Evolutionary conservation across 1,140 invertebrate species (phyloP).

Genomic region (Drosophila kurseongensis): DNA sequence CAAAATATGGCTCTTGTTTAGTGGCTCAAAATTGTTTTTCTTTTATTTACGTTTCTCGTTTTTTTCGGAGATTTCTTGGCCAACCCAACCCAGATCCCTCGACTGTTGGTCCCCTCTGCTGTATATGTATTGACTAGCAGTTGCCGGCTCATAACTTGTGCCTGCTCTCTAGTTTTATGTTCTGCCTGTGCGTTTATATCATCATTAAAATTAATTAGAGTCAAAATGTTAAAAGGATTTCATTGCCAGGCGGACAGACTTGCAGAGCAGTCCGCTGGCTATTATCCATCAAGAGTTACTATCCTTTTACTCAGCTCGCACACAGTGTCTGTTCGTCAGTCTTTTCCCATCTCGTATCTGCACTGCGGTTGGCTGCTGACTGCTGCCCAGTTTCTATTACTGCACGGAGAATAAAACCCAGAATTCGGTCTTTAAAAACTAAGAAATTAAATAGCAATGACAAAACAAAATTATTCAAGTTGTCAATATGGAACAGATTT

Average conservation of each 20-base stretch:
- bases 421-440: not conserved
- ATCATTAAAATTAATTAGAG: constrained; percentile 84
- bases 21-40: constrained; percentile 51
- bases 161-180: constrained; percentile 42
- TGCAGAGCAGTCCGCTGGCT: constrained; percentile 13
- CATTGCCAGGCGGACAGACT: constrained; percentile 37
- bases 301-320: constrained; percentile 7
- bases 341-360: not conserved
- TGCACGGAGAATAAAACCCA: constrained; percentile 8
- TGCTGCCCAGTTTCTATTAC: not conserved
- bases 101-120: not conserved
- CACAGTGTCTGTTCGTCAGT: constrained; percentile 1
- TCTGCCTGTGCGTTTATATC: constrained; percentile 60
- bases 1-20: constrained; percentile 61
- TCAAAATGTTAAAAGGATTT: constrained; percentile 81
- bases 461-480: not conserved
- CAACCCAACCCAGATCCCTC: constrained; percentile 17
- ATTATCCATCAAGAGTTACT: constrained; percentile 61
- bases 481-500: not conserved
- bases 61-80: constrained; percentile 19
- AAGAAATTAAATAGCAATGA: not conserved
- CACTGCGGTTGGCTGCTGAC: constrained; percentile 31
- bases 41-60: constrained; percentile 29
- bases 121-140: constrained; percentile 50
- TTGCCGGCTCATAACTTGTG: constrained; percentile 48